Evolutionary conservation across 2,888 invertebrate species (phyloP), one percentile per base, ranked within the genome.

Genomic region (Schrankia costaestrigalis): DNA sequence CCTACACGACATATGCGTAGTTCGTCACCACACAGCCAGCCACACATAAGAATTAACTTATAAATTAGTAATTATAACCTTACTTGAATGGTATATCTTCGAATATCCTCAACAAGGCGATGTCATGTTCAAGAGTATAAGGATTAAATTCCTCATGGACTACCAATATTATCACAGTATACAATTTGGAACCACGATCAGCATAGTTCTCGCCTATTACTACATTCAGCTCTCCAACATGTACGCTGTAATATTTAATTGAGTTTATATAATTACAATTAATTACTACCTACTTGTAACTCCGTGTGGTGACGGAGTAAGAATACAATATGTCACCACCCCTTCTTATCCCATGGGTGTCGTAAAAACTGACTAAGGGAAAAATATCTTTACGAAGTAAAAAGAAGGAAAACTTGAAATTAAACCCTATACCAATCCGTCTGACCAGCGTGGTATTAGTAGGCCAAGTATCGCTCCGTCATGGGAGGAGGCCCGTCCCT

Each of bases 201-300:
- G 67, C 60, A 38, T 82, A 86, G 37, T 66, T 81, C 49, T 86
- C 78, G 0, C 83, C 85, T 1, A 60, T 51, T 3, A 85, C 80
- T 4, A 79, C 58, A 1, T 54, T 55, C 19, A 86, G 27, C 35
- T 85, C 80, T 1, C 54, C 42, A 3, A 69, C 35, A 0, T 80
- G 72, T 0, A 84, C 78, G 19, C 85, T 85, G 58, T 2, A 31
- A 32, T 5, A 12, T 1, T 11, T n/a, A 15, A 8, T 6, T 11
- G 10, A 5, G 26, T 15, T n/a, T 15, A 17, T 6, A 2, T 12
- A 25, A 2, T 2, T 12, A 13, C n/a, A 17, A 3, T 17, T 17
- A 17, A 5, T 17, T 17, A 17, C 7, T 5, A 5, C 7, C 17
- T 7, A 5, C 17, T n/a, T n/a, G n/a, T n/a, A n/a, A n/a, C n/a